Evolutionary conservation across 30 jellyfish, hydroid and myxozoan species (phyloP).

Genomic region (Pseudorhiza aurosa): DNA sequence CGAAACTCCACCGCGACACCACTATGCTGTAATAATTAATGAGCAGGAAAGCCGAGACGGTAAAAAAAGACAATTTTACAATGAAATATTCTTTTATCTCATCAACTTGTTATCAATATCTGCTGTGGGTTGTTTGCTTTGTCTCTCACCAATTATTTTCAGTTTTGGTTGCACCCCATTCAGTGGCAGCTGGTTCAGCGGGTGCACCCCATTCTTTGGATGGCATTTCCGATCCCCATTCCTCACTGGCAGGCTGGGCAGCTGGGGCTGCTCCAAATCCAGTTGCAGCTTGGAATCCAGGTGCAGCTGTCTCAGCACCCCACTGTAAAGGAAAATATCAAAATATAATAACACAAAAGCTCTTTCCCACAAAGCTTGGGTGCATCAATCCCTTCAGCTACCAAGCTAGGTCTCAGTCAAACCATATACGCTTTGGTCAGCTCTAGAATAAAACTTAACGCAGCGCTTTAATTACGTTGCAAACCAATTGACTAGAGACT

Average conservation of each 20-base stretch:
- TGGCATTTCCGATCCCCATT: slow-evolving; percentile 79
- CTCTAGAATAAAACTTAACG: no score
- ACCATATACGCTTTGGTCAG: no score
- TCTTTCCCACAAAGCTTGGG: no score
- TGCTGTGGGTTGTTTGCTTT: neutral
- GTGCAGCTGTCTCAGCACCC: slow-evolving; percentile 72
- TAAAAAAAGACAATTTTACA: no score
- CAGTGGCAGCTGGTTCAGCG: slow-evolving; percentile 35
- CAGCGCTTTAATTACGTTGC: no score
- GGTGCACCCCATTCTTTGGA: slow-evolving; percentile 74
- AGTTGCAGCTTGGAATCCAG: slow-evolving; percentile 77
- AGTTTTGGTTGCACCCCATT: slow-evolving; percentile 43
- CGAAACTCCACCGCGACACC: no score
- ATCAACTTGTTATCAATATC: neutral
- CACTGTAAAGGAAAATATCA: slow-evolving; percentile 38
- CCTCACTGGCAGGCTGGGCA: slow-evolving; percentile 69
- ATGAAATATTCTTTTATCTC: no score
- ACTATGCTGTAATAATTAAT: no score
- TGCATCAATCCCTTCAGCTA: no score
- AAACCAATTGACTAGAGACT: no score
- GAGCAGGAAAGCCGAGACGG: no score
- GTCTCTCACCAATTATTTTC: slow-evolving; percentile 9
- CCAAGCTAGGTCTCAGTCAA: no score
- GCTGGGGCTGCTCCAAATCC: slow-evolving; percentile 28
- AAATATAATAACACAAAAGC: neutral